A percentile compares a stretch with the other conserved stretches of the same genome.
These are phyloP conservation scores for Boloria euphrosyne DNA, from an alignment of 2,888 invertebrate species.

Conservation along the genomic window DNA sequence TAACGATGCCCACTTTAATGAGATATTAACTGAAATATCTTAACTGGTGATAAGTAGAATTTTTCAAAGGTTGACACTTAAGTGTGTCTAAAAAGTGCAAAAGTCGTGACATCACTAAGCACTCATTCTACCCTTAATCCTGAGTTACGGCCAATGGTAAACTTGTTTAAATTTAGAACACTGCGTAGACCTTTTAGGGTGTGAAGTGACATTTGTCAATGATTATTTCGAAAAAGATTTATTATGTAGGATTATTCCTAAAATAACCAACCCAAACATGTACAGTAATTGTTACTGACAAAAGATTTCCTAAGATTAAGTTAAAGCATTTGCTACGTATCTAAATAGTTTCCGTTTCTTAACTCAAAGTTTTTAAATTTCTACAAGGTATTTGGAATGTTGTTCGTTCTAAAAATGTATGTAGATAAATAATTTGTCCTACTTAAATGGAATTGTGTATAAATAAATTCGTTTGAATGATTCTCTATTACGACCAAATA, in stretches of 20 bases:
- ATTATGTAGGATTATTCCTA: slow-evolving; percentile 19
- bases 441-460: slow-evolving; percentile 67
- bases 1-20: slow-evolving; percentile 64
- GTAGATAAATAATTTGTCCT: slow-evolving; percentile 35
- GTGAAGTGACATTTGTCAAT: slow-evolving; percentile 30
- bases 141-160: slow-evolving; percentile 52
- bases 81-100: slow-evolving; percentile 53
- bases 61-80: slow-evolving; percentile 45
- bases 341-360: slow-evolving; percentile 4
- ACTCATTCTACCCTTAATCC: slow-evolving; percentile 21
- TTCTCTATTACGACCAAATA: slow-evolving; percentile 68
- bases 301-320: slow-evolving; percentile 4
- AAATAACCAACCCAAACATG: slow-evolving; percentile 9
- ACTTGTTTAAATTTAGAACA: slow-evolving; percentile 67
- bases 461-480: slow-evolving; percentile 62
- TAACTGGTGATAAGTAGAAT: slow-evolving; percentile 53
- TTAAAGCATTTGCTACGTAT: not conserved
- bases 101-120: slow-evolving; percentile 46
- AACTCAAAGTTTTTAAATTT: slow-evolving; percentile 11
- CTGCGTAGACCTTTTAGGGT: slow-evolving; percentile 48
- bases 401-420: slow-evolving; percentile 40
- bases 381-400: slow-evolving; percentile 3
- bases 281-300: not conserved
- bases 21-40: slow-evolving; percentile 67
- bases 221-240: slow-evolving; percentile 25